These are phyloP conservation scores for Dendrolimus kikuchii DNA, from an alignment of 1,140 invertebrate genomes.

Conservation along the genomic window DNA sequence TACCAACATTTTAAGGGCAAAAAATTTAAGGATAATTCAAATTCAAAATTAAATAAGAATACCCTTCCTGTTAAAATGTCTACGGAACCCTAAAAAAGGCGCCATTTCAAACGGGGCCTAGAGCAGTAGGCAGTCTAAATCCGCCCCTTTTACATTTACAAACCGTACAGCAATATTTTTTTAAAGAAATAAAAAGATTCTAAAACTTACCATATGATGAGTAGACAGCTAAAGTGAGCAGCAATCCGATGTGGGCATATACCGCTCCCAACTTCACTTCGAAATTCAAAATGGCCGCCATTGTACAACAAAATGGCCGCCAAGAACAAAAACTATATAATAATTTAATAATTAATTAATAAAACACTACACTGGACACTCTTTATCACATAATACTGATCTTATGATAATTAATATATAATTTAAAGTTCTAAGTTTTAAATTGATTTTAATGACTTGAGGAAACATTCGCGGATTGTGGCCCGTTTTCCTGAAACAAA, in stretches of 20 bases:
- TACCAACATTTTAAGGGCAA: too few relatives aligned
- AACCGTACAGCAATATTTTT: background rate
- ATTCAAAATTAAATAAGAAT: too few relatives aligned
- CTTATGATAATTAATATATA: slow-evolving; percentile 16
- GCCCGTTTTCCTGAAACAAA: background rate
- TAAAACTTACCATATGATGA: slow-evolving; percentile 51
- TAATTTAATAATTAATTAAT: background rate
- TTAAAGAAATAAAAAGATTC: slow-evolving; percentile 2
- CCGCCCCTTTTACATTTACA: too few relatives aligned
- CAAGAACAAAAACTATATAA: slow-evolving; percentile 4
- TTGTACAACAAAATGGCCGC: slow-evolving; percentile 32
- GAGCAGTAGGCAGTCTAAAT: too few relatives aligned
- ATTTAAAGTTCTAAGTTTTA: slow-evolving; percentile 21
- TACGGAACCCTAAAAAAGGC: too few relatives aligned
- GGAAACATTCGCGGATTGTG: slow-evolving; percentile 38
- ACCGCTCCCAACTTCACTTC: slow-evolving; percentile 21
- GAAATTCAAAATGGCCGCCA: slow-evolving; percentile 44
- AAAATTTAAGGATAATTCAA: too few relatives aligned
- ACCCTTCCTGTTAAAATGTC: too few relatives aligned
- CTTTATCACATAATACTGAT: slow-evolving; percentile 50
- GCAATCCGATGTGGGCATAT: slow-evolving; percentile 28
- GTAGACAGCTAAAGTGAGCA: slow-evolving; percentile 50
- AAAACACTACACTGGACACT: slow-evolving; percentile 33
- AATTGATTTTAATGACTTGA: slow-evolving; percentile 5
- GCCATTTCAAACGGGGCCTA: too few relatives aligned